Evolutionary conservation across 2,797 vertebrate species (phyloP).

Genomic region (Neomorphus geoffroyi): DNA sequence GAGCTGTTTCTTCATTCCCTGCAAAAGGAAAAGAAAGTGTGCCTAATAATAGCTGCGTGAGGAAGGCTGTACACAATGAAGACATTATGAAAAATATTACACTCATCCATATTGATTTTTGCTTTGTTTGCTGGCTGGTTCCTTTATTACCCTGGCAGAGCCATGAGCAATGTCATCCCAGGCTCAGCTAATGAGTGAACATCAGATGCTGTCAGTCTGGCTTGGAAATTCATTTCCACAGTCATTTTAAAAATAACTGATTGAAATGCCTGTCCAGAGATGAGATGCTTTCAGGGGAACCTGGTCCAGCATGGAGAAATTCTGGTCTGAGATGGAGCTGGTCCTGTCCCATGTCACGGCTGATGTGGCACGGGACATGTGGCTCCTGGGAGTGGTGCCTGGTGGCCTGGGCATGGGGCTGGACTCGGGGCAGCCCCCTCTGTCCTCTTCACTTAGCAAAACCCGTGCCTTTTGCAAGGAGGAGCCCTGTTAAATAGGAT

Average conservation of each 20-base stretch:
- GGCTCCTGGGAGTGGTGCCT: neutral
- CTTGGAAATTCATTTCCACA: neutral
- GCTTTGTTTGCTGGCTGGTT: conserved; percentile 48
- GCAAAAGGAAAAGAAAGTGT: neutral
- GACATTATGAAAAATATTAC: conserved; percentile 50
- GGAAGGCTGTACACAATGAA: neutral
- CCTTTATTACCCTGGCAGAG: conserved; percentile 42
- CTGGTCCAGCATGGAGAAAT: accelerated
- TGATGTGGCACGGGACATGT: neutral
- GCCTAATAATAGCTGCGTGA: neutral
- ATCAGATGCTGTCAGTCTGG: conserved; percentile 6
- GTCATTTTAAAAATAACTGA: neutral
- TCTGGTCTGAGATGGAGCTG: neutral
- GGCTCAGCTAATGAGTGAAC: conserved; percentile 28
- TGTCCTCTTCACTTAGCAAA: neutral
- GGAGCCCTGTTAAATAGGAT: neutral
- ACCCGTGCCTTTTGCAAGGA: neutral
- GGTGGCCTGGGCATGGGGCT: neutral
- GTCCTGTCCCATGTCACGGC: neutral
- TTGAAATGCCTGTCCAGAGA: neutral
- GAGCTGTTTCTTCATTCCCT: neutral
- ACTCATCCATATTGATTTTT: conserved; percentile 61
- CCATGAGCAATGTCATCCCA: conserved; percentile 48
- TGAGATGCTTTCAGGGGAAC: accelerated
- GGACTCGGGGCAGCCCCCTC: accelerated